A percentile compares a stretch with the other conserved stretches of the same genome.
Conservation (phyloP, 2,888 invertebrate species). For the Adela reaumurella region DNA sequence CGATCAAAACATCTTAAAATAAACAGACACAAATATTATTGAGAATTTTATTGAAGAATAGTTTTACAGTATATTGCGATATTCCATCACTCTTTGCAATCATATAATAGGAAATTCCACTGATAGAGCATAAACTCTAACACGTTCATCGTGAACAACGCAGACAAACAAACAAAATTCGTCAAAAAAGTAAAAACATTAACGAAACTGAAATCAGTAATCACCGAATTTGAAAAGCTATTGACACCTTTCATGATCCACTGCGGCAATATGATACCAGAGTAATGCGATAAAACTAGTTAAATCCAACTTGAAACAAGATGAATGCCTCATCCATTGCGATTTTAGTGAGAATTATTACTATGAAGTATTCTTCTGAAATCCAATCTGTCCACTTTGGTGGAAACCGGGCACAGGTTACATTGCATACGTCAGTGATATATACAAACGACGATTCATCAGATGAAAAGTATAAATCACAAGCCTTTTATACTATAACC, state of each 20-base stretch:
- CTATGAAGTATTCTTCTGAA: slow-evolving; percentile 1
- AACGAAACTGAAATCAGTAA: slow-evolving; percentile 4
- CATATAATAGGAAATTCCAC: neutral
- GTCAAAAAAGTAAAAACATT: slow-evolving; percentile 2
- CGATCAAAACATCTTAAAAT: slow-evolving; percentile 3
- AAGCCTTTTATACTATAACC: neutral
- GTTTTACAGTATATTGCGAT: too few relatives aligned
- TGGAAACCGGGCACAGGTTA: neutral
- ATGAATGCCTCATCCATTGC: slow-evolving; percentile 1
- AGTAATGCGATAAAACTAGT: slow-evolving; percentile 1
- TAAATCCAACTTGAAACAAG: slow-evolving; percentile 1
- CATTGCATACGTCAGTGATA: slow-evolving; percentile 1
- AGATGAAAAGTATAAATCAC: slow-evolving; percentile 1
- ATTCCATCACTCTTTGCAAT: neutral
- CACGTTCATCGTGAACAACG: slow-evolving; percentile 4
- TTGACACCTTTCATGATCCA: neutral
- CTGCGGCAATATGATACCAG: slow-evolving; percentile 1
- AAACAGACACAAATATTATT: too few relatives aligned
- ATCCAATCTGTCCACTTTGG: slow-evolving; percentile 1
- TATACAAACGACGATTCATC: slow-evolving; percentile 1
- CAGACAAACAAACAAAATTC: slow-evolving; percentile 6
- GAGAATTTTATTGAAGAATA: too few relatives aligned
- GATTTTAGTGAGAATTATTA: slow-evolving; percentile 1
- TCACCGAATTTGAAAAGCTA: slow-evolving; percentile 3
- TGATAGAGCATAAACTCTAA: too few relatives aligned